phyloP scores from a whole-genome alignment of 2,888 invertebrate species.

The Seira ritae region DNA sequence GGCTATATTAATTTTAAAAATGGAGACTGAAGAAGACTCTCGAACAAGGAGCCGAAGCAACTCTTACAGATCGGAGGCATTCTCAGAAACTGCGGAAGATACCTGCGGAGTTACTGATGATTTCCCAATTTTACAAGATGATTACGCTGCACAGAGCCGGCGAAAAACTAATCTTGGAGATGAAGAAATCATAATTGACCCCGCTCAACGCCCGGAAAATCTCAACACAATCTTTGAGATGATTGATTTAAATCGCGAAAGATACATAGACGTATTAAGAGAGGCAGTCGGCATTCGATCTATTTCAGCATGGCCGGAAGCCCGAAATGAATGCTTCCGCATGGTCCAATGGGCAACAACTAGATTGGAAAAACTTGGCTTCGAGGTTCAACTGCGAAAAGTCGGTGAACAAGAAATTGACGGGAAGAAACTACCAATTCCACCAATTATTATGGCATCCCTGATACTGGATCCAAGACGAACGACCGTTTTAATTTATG shows the following conservation, averaged over 20 bases:
- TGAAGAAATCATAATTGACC: slow-evolving; percentile 56
- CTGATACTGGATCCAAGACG: slow-evolving; percentile 89
- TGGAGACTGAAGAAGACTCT: no score
- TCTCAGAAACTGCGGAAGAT: no score
- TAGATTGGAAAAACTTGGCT: slow-evolving; percentile 83
- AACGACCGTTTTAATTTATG: slow-evolving; percentile 96
- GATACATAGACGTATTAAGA: slow-evolving; percentile 86
- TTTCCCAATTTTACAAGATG: no score
- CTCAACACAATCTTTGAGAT: slow-evolving; percentile 77
- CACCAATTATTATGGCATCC: slow-evolving; percentile 88
- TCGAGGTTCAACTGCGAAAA: slow-evolving; percentile 83
- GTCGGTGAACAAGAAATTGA: slow-evolving; percentile 82
- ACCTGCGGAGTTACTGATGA: no score
- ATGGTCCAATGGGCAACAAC: slow-evolving; percentile 91
- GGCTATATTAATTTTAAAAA: no score
- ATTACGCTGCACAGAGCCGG: background rate
- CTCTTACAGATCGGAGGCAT: no score
- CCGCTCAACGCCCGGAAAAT: slow-evolving; percentile 43
- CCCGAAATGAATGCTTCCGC: slow-evolving; percentile 85
- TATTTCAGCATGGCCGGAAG: slow-evolving; percentile 92
- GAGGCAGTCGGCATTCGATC: slow-evolving; percentile 95
- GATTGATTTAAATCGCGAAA: slow-evolving; percentile 85
- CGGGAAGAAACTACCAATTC: slow-evolving; percentile 84
- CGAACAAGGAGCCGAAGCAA: no score
- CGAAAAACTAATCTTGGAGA: slow-evolving; percentile 31